Conservation (phyloP, 2,797 vertebrate species). For the Tinamus major region DNA sequence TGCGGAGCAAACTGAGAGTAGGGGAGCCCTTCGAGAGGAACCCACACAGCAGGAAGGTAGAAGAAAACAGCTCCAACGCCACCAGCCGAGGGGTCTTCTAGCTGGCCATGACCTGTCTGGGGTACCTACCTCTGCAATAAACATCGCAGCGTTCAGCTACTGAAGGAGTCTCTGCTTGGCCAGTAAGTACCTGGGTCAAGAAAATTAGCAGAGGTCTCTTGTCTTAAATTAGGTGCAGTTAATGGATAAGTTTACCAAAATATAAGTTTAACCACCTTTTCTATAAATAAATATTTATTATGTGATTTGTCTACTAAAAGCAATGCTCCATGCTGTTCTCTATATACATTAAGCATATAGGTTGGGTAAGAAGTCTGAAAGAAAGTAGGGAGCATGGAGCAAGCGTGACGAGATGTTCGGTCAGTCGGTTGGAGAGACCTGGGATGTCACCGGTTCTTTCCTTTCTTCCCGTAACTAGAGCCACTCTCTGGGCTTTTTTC, state of each 20-base stretch:
- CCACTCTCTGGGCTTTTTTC: not conserved
- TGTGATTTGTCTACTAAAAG: not conserved
- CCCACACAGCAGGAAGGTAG: not conserved
- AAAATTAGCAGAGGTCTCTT: not conserved
- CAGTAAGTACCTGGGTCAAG: not conserved
- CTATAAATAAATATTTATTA: not conserved
- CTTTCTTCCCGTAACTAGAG: not conserved
- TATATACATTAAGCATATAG: not conserved
- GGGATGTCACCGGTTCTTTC: not conserved
- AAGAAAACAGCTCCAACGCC: slow-evolving; percentile 25
- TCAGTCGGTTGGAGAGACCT: not conserved
- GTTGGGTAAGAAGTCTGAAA: not conserved
- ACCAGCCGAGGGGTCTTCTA: not conserved
- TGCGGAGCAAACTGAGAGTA: not conserved
- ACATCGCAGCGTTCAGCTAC: not conserved
- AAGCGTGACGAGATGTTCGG: not conserved
- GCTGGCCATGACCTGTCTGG: slow-evolving; percentile 22
- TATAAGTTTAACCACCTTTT: not conserved
- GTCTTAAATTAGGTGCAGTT: not conserved
- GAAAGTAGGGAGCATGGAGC: not conserved
- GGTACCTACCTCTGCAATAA: not conserved
- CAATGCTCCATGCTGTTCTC: fast-evolving
- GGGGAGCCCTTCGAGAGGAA: not conserved
- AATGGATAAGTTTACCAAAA: not conserved
- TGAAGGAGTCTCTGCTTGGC: not conserved